Conservation (phyloP, 2,797 vertebrate genomes). For the Coccyzus lansbergi region DNA sequence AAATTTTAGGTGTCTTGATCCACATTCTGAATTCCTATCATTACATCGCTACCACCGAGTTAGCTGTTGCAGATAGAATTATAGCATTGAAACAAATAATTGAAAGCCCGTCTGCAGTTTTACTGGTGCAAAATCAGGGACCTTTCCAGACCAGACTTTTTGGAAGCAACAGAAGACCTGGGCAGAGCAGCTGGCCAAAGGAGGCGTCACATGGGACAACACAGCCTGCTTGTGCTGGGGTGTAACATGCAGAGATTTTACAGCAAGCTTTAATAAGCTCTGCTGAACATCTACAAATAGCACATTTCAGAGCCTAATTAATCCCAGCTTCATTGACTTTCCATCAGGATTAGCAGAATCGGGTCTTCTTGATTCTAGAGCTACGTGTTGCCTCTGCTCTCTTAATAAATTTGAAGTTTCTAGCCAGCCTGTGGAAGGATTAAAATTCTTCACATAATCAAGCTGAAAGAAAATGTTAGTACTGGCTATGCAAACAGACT, state of each 20-base stretch:
- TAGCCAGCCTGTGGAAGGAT: slow-evolving; percentile 30
- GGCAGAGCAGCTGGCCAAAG: not conserved
- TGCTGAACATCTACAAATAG: slow-evolving; percentile 6
- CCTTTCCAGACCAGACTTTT: not conserved
- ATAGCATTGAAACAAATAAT: not conserved
- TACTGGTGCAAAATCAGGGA: not conserved
- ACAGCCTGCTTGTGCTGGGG: not conserved
- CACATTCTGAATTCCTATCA: not conserved
- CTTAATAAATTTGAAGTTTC: slow-evolving; percentile 37
- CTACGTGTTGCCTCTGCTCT: not conserved
- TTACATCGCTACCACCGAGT: rapidly evolving
- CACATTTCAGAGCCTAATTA: slow-evolving; percentile 19
- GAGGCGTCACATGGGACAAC: not conserved
- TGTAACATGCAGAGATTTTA: not conserved
- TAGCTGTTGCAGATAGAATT: not conserved
- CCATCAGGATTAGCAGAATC: slow-evolving; percentile 26
- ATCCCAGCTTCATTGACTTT: slow-evolving; percentile 21
- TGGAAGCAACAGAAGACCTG: not conserved
- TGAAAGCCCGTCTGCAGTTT: not conserved
- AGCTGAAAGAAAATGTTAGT: not conserved
- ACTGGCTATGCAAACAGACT: slow-evolving; percentile 43
- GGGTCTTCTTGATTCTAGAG: not conserved
- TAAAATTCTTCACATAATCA: slow-evolving; percentile 61
- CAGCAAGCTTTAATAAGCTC: not conserved
- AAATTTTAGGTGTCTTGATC: not conserved